A percentile compares a stretch with the other conserved stretches of the same genome.
phyloP scores from a whole-genome alignment of 2,888 invertebrate species.

The Polylopha cassiicola region DNA sequence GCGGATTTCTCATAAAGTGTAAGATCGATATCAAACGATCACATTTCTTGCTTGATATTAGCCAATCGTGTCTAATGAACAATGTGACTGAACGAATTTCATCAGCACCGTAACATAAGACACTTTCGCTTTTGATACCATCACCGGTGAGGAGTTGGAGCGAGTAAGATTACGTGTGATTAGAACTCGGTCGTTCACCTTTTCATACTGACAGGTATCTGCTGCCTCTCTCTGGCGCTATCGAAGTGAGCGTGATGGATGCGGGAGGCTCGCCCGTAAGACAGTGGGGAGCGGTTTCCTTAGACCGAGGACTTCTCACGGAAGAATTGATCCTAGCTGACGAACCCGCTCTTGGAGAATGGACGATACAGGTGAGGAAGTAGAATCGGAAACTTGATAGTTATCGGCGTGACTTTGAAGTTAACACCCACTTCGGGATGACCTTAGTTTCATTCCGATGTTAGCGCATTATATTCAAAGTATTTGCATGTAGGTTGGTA shows the following conservation, averaged over 20 bases:
- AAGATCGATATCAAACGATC: no score
- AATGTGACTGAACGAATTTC: conserved; percentile 24
- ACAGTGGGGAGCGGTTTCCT: conserved; percentile 83
- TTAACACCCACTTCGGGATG: conserved; percentile 30
- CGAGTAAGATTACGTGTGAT: conserved; percentile 64
- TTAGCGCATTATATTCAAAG: conserved; percentile 7
- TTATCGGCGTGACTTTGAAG: conserved; percentile 22
- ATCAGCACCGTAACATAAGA: conserved; percentile 32
- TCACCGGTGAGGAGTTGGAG: conserved; percentile 50
- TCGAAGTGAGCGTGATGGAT: conserved; percentile 61
- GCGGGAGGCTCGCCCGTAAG: conserved; percentile 85
- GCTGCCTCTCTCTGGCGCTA: conserved; percentile 53
- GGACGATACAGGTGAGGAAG: conserved; percentile 82
- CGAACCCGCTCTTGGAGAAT: conserved; percentile 90
- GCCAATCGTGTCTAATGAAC: conserved; percentile 16
- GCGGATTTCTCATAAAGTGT: no score
- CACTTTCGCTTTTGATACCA: conserved; percentile 68
- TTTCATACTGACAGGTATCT: conserved; percentile 50
- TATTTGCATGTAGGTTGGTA: neutral
- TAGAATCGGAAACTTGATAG: conserved; percentile 13
- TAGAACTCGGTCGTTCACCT: conserved; percentile 55
- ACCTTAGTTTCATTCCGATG: conserved; percentile 30
- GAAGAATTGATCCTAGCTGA: conserved; percentile 86
- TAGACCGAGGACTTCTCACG: conserved; percentile 85
- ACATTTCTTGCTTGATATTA: neutral